These are phyloP conservation scores for Mellivora capensis DNA, from an alignment of 2,113 vertebrate genomes.

Conservation along the genomic window DNA sequence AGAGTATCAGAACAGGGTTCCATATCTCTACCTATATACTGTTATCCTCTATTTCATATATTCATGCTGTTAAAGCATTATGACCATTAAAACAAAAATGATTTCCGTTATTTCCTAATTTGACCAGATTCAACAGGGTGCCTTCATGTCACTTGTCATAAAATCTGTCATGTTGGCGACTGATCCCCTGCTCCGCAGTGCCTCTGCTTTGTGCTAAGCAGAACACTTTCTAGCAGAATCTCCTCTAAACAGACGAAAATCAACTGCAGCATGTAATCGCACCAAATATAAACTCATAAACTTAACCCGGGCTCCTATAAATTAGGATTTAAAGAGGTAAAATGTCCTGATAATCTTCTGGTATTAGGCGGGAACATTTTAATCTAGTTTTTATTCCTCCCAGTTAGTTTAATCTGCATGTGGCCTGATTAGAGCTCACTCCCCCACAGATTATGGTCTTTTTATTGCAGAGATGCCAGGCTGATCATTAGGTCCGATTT, in stretches of 20 bases:
- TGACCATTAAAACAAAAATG: background rate
- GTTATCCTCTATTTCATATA: background rate
- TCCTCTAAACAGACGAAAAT: slow-evolving; percentile 83
- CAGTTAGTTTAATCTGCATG: slow-evolving; percentile 95
- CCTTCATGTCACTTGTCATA: slow-evolving; percentile 10
- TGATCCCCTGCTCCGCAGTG: slow-evolving; percentile 48
- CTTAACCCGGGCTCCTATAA: slow-evolving; percentile 88
- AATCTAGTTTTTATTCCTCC: slow-evolving; percentile 90
- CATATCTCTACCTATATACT: background rate
- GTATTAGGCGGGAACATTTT: slow-evolving; percentile 88
- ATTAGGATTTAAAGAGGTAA: slow-evolving; percentile 93
- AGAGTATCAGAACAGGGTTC: background rate
- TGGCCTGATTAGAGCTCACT: slow-evolving; percentile 95
- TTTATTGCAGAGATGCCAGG: slow-evolving; percentile 88
- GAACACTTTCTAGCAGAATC: slow-evolving; percentile 84
- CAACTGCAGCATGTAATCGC: slow-evolving; percentile 83
- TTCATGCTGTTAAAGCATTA: background rate
- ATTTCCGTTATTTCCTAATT: background rate
- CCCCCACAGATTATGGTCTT: slow-evolving; percentile 91
- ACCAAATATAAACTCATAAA: slow-evolving; percentile 84
- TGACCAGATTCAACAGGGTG: background rate
- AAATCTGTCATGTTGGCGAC: slow-evolving; percentile 10
- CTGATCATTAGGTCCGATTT: slow-evolving; percentile 86
- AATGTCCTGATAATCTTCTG: slow-evolving; percentile 88
- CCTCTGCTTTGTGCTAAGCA: slow-evolving; percentile 72